phyloP scores from a whole-genome alignment of 2,888 invertebrate genomes.

The Acanthosepion esculentum region DNA sequence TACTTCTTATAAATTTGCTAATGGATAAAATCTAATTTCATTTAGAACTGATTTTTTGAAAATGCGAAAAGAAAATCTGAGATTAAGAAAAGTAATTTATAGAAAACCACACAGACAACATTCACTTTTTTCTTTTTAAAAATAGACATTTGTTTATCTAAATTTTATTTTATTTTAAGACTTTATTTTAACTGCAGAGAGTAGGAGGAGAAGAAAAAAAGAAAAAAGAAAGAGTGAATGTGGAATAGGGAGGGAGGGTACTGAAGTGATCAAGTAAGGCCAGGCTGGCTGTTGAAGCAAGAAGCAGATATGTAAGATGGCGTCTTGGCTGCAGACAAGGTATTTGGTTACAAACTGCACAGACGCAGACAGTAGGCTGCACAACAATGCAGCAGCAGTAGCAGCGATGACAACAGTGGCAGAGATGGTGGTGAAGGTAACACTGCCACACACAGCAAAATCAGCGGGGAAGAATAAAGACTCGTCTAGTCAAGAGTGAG shows the following conservation, averaged over 20 bases:
- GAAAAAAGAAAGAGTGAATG: neutral
- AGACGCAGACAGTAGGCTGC: slow-evolving; percentile 46
- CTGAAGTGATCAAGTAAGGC: slow-evolving; percentile 24
- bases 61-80: neutral
- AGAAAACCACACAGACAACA: neutral
- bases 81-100: neutral
- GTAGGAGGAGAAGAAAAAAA: neutral
- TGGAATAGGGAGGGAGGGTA: neutral
- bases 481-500: too few relatives aligned
- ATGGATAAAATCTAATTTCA: neutral
- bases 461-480: neutral
- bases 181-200: neutral
- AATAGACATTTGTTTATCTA: neutral
- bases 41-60: neutral
- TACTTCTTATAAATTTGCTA: neutral
- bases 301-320: slow-evolving; percentile 47
- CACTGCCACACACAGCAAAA: slow-evolving; percentile 11
- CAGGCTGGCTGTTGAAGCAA: slow-evolving; percentile 39
- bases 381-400: slow-evolving; percentile 47
- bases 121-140: neutral
- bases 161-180: neutral
- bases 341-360: slow-evolving; percentile 47
- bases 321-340: slow-evolving; percentile 44
- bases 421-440: neutral
- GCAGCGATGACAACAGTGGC: neutral